Evolutionary conservation across 2,113 vertebrate genomes (phyloP).

Genomic region (Thunnus thynnus): DNA sequence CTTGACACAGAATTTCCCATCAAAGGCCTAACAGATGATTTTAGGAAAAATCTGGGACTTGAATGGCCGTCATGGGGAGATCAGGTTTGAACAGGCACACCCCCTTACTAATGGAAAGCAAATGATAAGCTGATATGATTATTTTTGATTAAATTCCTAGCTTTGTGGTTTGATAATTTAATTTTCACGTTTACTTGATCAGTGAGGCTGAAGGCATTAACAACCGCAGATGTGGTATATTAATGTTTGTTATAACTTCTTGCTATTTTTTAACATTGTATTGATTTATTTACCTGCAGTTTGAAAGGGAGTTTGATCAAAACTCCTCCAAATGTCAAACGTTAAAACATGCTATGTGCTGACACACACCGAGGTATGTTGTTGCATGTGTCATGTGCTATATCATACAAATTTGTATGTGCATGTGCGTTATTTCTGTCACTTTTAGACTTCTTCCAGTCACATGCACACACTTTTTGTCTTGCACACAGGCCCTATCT

Average conservation of each 20-base stretch:
- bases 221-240: not conserved
- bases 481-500: not conserved
- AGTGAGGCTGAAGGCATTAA: slow-evolving; percentile 14
- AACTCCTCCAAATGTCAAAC: not conserved
- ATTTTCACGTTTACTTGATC: slow-evolving; percentile 24
- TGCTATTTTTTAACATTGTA: not conserved
- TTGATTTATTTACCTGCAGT: not conserved
- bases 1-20: not conserved
- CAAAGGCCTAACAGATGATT: slow-evolving; percentile 10
- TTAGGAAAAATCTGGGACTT: slow-evolving; percentile 6
- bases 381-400: too few relatives aligned
- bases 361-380: too few relatives aligned
- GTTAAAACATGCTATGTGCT: too few relatives aligned
- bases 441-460: not conserved
- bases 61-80: not conserved
- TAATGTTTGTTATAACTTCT: not conserved
- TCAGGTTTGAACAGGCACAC: slow-evolving; percentile 13
- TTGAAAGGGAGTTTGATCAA: not conserved
- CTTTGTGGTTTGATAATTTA: slow-evolving; percentile 24
- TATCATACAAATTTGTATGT: not conserved
- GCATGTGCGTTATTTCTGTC: not conserved
- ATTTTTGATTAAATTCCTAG: slow-evolving; percentile 16
- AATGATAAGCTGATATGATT: not conserved
- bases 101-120: not conserved
- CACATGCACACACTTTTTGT: slow-evolving; percentile 10